Evolutionary conservation across 1,140 invertebrate species (phyloP).

Genomic region (Euura saliciscinereae): DNA sequence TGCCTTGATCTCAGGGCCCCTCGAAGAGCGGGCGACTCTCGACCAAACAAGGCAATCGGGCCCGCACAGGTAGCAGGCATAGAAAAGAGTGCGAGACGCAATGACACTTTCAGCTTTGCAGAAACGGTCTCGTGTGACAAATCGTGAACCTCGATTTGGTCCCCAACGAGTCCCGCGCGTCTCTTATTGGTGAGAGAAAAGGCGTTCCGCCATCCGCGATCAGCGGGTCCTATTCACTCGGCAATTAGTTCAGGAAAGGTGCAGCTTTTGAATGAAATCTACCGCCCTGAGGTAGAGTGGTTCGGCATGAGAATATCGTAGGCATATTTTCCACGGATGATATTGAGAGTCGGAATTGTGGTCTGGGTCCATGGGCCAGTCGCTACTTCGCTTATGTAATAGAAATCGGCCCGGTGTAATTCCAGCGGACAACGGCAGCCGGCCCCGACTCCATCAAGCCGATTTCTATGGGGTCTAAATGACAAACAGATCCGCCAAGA

Average conservation of each 20-base stretch:
- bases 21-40: background rate
- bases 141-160: conserved; percentile 26
- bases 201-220: background rate
- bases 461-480: conserved; percentile 39
- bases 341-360: background rate
- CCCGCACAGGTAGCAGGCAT: conserved; percentile 14
- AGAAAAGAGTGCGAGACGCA: conserved; percentile 22
- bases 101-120: conserved; percentile 32
- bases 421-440: conserved; percentile 3
- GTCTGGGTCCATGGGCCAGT: background rate
- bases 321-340: background rate
- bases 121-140: conserved; percentile 43
- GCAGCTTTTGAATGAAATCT: conserved; percentile 28
- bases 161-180: conserved; percentile 15
- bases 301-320: background rate
- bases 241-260: conserved; percentile 49
- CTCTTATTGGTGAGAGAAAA: background rate
- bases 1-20: conserved; percentile 14
- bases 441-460: conserved; percentile 24
- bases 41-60: conserved; percentile 17
- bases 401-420: background rate
- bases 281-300: background rate
- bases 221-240: conserved; percentile 32
- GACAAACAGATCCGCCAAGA: conserved; percentile 45
- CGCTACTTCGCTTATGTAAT: background rate